These are phyloP conservation scores for fruit fly (Drosophila melanogaster) DNA, from an alignment of 1,140 invertebrate species.

Conservation along the genomic window DNA sequence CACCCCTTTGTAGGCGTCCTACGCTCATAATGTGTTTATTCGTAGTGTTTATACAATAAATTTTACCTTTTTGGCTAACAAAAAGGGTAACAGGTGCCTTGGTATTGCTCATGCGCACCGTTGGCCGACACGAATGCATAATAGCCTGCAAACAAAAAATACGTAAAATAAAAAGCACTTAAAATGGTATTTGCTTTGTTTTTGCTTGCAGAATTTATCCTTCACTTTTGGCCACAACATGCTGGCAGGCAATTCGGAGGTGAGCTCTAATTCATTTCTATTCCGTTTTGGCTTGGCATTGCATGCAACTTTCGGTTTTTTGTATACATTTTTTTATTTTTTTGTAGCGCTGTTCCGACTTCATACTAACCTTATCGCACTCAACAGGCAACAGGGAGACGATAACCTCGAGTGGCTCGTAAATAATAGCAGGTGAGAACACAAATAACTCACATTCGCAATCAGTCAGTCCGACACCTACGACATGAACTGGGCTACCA, in stretches of 20 bases:
- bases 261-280: constrained; percentile 13
- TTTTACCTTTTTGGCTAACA: constrained; percentile 14
- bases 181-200: background rate
- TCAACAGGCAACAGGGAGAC: background rate
- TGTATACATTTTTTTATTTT: constrained; percentile 2
- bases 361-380: constrained; percentile 41
- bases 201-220: background rate
- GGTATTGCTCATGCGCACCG: constrained; percentile 1
- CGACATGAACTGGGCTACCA: constrained; percentile 34
- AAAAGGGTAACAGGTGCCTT: constrained; percentile 26
- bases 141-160: constrained; percentile 7
- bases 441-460: constrained; percentile 41
- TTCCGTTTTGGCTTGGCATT: constrained; percentile 39
- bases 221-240: constrained; percentile 27
- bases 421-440: constrained; percentile 37
- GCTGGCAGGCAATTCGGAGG: constrained; percentile 1
- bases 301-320: constrained; percentile 30
- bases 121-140: background rate
- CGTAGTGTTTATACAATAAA: constrained; percentile 63
- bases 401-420: constrained; percentile 41
- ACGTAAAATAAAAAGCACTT: background rate
- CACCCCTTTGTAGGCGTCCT: constrained; percentile 12
- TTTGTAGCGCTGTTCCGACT: constrained; percentile 23
- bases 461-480: constrained; percentile 35
- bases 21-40: constrained; percentile 67